A percentile compares a stretch with the other conserved stretches of the same genome.
Conservation (phyloP, 1,140 invertebrate genomes). For the Phenacoccus solenopsis region DNA sequence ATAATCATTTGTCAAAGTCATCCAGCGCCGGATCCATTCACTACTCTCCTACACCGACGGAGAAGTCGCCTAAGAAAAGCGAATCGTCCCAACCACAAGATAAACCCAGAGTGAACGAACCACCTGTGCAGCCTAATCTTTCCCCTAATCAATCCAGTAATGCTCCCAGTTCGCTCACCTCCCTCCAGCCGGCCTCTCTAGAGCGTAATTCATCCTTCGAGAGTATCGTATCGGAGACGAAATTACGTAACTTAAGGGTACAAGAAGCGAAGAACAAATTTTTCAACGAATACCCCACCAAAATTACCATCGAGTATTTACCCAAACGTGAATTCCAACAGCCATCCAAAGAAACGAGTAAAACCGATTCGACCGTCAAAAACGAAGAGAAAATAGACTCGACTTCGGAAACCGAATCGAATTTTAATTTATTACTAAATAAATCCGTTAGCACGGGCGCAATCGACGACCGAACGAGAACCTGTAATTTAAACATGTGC, state of each 20-base stretch:
- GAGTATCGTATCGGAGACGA: background rate
- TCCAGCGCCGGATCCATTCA: slow-evolving; percentile 33
- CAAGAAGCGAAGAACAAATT: slow-evolving; percentile 7
- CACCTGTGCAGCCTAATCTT: background rate
- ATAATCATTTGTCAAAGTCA: slow-evolving; percentile 31
- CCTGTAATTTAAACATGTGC: background rate
- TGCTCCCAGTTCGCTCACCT: background rate
- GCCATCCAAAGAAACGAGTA: background rate
- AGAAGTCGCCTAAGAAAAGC: background rate
- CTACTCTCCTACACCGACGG: slow-evolving; percentile 23
- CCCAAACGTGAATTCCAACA: background rate
- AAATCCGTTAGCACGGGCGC: slow-evolving; percentile 53
- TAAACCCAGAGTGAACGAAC: background rate
- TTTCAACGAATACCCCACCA: slow-evolving; percentile 4
- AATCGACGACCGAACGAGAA: background rate
- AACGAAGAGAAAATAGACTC: background rate
- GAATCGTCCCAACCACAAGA: background rate
- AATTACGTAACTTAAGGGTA: background rate
- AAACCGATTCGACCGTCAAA: background rate
- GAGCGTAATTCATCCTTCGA: slow-evolving; percentile 7
- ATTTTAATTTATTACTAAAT: slow-evolving; percentile 33
- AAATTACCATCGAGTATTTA: background rate
- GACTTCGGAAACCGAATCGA: background rate
- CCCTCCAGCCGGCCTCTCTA: background rate
- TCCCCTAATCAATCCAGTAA: background rate